Conservation (phyloP, 1,140 invertebrate genomes). For the Vanessa atalanta region DNA sequence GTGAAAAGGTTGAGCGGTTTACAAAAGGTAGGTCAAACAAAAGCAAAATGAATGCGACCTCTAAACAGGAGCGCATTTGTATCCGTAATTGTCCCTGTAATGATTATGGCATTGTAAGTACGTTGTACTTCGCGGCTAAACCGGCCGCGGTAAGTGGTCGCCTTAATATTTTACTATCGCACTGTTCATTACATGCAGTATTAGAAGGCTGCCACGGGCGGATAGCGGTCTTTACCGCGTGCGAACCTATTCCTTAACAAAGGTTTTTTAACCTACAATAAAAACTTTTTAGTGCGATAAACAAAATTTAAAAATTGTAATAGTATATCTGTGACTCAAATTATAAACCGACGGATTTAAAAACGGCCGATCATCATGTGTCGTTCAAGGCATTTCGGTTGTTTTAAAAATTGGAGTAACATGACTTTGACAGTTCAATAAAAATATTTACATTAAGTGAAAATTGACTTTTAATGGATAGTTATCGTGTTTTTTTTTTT, state of each 20-base stretch:
- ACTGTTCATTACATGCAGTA: constrained; percentile 64
- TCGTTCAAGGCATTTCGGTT: constrained; percentile 21
- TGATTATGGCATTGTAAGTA: constrained; percentile 73
- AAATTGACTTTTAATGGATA: constrained; percentile 8
- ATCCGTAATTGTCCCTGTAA: constrained; percentile 67
- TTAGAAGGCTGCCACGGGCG: constrained; percentile 68
- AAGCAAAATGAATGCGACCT: constrained; percentile 43
- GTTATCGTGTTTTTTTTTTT: constrained; percentile 11
- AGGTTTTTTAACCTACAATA: constrained; percentile 27
- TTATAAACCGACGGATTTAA: constrained; percentile 27
- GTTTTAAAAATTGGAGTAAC: constrained; percentile 26
- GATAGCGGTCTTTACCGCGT: constrained; percentile 55
- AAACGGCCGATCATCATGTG: constrained; percentile 15
- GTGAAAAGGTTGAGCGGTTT: constrained; percentile 7
- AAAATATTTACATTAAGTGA: constrained; percentile 68
- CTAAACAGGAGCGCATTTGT: constrained; percentile 58
- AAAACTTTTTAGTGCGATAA: constrained; percentile 7
- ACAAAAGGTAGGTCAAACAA: constrained; percentile 31
- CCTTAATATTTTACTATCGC: constrained; percentile 63
- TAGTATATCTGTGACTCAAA: constrained; percentile 14
- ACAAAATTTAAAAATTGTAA: not conserved
- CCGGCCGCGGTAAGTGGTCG: constrained; percentile 61
- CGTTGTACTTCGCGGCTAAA: constrained; percentile 49
- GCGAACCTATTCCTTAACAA: constrained; percentile 26
- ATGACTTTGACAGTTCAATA: constrained; percentile 69